These are phyloP conservation scores for Sceliomorpha sp. DNA, from an alignment of 2,888 invertebrate genomes.

Conservation along the genomic window DNA sequence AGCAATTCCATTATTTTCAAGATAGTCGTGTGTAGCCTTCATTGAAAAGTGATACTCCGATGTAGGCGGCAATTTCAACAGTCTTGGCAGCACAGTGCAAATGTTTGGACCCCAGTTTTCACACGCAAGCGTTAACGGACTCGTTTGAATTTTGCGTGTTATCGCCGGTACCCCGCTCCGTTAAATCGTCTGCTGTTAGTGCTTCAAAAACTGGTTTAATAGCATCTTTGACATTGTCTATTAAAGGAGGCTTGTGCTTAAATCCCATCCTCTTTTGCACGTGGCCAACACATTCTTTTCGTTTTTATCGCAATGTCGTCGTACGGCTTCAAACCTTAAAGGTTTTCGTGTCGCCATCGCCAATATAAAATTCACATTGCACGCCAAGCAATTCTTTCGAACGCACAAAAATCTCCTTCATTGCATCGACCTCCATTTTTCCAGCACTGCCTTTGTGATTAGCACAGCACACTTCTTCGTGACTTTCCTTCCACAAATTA, in stretches of 20 bases:
- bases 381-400: neutral
- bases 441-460: neutral
- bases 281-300: no score
- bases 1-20: constrained; percentile 9
- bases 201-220: neutral
- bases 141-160: constrained; percentile 7
- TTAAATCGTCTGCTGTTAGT: neutral
- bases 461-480: neutral
- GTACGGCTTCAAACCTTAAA: no score
- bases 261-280: no score
- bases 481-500: constrained; percentile 3
- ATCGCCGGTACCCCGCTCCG: constrained; percentile 2
- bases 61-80: constrained; percentile 8
- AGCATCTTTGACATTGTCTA: constrained; percentile 5
- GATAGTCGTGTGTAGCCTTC: constrained; percentile 4
- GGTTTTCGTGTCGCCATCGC: no score
- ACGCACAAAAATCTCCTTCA: constrained; percentile 1
- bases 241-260: neutral
- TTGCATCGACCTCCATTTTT: no score
- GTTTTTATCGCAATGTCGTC: no score
- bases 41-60: constrained; percentile 1
- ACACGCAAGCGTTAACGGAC: neutral
- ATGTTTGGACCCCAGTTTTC: neutral
- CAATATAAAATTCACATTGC: constrained; percentile 5
- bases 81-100: constrained; percentile 5